Percentiles rank a stretch among this genome's conserved stretches.
These are phyloP conservation scores for Furcula furcula DNA, from an alignment of 2,888 invertebrate genomes.

Conservation along the genomic window DNA sequence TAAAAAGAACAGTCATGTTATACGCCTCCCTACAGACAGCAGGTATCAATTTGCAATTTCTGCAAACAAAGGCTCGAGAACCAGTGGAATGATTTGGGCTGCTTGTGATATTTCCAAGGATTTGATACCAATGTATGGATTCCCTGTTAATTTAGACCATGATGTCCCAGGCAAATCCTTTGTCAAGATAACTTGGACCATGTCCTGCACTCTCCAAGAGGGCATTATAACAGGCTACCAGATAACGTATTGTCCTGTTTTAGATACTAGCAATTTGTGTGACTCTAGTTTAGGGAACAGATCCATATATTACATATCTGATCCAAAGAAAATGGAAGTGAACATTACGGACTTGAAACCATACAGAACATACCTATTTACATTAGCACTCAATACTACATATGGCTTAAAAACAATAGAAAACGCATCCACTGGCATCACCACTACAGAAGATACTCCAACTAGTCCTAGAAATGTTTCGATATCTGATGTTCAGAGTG, in stretches of 20 bases:
- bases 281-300: slow-evolving; percentile 64
- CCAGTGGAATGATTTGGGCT: slow-evolving; percentile 94
- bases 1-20: slow-evolving; percentile 74
- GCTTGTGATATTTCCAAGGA: slow-evolving; percentile 83
- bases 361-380: slow-evolving; percentile 88
- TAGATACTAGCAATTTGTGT: slow-evolving; percentile 78
- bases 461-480: slow-evolving; percentile 81
- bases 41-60: slow-evolving; percentile 91
- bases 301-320: slow-evolving; percentile 52
- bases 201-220: slow-evolving; percentile 88
- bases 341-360: slow-evolving; percentile 85
- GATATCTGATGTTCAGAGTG: slow-evolving; percentile 82
- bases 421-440: slow-evolving; percentile 82
- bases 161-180: slow-evolving; percentile 60
- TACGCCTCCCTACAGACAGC: slow-evolving; percentile 81
- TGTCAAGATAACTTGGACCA: slow-evolving; percentile 85
- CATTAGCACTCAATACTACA: slow-evolving; percentile 82
- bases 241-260: slow-evolving; percentile 87
- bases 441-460: slow-evolving; percentile 86
- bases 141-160: slow-evolving; percentile 58
- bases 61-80: slow-evolving; percentile 85
- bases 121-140: slow-evolving; percentile 79
- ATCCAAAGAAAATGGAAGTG: slow-evolving; percentile 76
- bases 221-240: slow-evolving; percentile 88
- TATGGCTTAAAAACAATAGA: slow-evolving; percentile 63